Conservation (phyloP, 2,113 vertebrate genomes). For the Hydropotes inermis region DNA sequence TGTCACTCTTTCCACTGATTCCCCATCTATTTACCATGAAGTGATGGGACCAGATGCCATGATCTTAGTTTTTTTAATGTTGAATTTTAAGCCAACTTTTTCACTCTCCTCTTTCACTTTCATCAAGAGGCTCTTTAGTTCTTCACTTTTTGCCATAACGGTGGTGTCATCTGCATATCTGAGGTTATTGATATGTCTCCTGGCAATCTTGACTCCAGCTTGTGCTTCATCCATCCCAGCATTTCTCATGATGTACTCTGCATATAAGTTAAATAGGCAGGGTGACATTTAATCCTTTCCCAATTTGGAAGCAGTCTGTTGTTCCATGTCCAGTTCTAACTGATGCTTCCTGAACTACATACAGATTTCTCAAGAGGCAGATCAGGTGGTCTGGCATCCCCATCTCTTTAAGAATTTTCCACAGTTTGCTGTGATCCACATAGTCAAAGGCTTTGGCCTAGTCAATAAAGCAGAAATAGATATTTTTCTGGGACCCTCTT, state of each 20-base stretch:
- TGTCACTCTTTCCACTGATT: background rate
- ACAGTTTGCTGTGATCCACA: background rate
- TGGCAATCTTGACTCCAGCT: rapidly evolving
- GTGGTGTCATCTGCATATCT: background rate
- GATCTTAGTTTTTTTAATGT: background rate
- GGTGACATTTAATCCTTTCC: background rate
- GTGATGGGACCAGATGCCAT: background rate
- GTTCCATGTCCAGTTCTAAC: background rate
- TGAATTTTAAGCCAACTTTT: background rate
- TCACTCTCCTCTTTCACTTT: background rate
- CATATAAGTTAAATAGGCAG: background rate
- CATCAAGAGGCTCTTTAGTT: background rate
- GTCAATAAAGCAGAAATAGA: background rate
- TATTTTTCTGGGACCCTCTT: background rate
- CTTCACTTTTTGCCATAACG: too few relatives aligned
- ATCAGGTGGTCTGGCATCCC: background rate
- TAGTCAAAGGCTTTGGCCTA: background rate
- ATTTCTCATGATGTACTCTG: background rate
- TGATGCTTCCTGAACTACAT: background rate
- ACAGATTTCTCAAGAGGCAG: background rate
- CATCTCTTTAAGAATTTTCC: background rate
- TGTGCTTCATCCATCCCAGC: background rate
- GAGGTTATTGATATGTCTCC: background rate
- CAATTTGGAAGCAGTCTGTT: background rate
- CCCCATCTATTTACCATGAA: background rate